A percentile compares a stretch with the other conserved stretches of the same genome.
These are phyloP conservation scores for Sphenopsis melanotis DNA, from an alignment of 2,797 vertebrate genomes.

Conservation along the genomic window DNA sequence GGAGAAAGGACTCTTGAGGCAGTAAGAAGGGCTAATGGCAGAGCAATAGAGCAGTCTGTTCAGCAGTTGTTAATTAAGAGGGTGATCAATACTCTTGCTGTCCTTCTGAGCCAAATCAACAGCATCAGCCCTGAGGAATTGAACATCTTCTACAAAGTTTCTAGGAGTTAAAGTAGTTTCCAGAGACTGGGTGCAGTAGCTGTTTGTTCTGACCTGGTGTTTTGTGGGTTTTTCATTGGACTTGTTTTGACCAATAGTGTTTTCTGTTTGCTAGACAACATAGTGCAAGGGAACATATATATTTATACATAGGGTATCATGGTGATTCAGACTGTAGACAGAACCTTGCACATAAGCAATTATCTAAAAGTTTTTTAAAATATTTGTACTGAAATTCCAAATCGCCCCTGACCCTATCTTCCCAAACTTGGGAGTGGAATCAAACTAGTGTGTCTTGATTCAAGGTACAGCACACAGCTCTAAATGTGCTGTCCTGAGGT, in stretches of 20 bases:
- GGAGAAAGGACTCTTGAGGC: background rate
- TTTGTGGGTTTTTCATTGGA: background rate
- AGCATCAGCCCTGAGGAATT: background rate
- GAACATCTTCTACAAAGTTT: background rate
- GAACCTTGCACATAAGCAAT: background rate
- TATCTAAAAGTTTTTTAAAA: fast-evolving
- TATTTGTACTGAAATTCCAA: background rate
- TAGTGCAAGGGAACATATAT: background rate
- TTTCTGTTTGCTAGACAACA: background rate
- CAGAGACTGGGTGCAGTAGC: background rate
- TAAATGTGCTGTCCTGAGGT: background rate
- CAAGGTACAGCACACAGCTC: background rate
- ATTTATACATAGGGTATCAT: background rate
- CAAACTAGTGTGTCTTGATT: background rate
- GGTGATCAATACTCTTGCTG: background rate
- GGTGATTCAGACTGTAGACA: background rate
- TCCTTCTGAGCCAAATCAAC: background rate
- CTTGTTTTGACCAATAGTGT: background rate
- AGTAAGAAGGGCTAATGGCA: background rate
- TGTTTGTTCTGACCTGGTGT: background rate
- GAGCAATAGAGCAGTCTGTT: background rate
- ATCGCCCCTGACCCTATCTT: background rate
- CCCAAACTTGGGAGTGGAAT: background rate
- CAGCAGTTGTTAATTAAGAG: background rate
- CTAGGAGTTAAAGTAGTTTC: background rate